Evolutionary conservation across 1,140 invertebrate species (phyloP).

Genomic region (Goniozus legneri): DNA sequence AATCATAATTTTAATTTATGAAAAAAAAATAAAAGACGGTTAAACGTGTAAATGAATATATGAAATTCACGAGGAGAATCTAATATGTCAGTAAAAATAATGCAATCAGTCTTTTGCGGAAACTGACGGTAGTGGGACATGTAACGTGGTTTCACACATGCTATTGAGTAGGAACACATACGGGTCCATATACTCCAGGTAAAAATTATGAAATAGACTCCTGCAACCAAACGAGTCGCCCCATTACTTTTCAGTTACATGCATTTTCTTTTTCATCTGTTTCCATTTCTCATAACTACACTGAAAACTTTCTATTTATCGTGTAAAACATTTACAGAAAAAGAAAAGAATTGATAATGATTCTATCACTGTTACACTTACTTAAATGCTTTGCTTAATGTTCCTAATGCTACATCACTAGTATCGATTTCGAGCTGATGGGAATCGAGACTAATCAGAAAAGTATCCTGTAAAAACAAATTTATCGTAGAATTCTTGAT

Average conservation of each 20-base stretch:
- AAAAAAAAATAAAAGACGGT: too few relatives aligned
- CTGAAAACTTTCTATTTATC: too few relatives aligned
- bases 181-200: conserved; percentile 57
- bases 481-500: conserved; percentile 7
- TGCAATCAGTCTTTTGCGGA: conserved; percentile 51
- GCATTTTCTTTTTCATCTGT: conserved; percentile 34
- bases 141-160: conserved; percentile 56
- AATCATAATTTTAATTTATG: too few relatives aligned
- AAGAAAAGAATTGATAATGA: conserved; percentile 6
- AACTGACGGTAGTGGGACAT: conserved; percentile 55
- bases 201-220: conserved; percentile 58
- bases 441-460: conserved; percentile 70
- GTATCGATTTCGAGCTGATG: conserved; percentile 81
- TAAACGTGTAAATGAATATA: too few relatives aligned
- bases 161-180: conserved; percentile 57
- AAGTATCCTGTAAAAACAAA: conserved; percentile 66
- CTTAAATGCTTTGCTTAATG: conserved; percentile 80
- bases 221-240: conserved; percentile 52
- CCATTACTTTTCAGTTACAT: conserved; percentile 51
- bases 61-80: too few relatives aligned
- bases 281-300: too few relatives aligned
- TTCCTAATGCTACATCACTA: conserved; percentile 77
- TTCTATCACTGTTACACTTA: conserved; percentile 42
- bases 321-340: too few relatives aligned
- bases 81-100: conserved; percentile 39